These are phyloP conservation scores for Danio rerio DNA, from an alignment of 2,113 vertebrate species.

Conservation along the genomic window GRCz12tu NC_133185.1:44019501-44020000, in stretches of 20 bases:
- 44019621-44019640: constrained; percentile 50
- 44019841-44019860: neutral
- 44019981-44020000: too few relatives aligned
- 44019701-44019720: constrained; percentile 7
- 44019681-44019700: neutral
- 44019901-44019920: neutral
- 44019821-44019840: neutral
- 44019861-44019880: too few relatives aligned
- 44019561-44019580: constrained; percentile 58
- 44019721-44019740: neutral
- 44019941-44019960: too few relatives aligned
- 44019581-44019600: constrained; percentile 54
- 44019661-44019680: constrained; percentile 16
- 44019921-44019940: neutral
- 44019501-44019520: constrained; percentile 83
- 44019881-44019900: too few relatives aligned
- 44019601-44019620: constrained; percentile 33
- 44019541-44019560: constrained; percentile 85
- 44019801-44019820: neutral
- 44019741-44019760: constrained; percentile 37
- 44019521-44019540: constrained; percentile 81
- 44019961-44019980: too few relatives aligned
- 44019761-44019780: constrained; percentile 10
- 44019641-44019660: constrained; percentile 13
- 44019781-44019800: neutral